phyloP scores from a whole-genome alignment of 2,888 invertebrate genomes.

The Helobdella robusta region DNA sequence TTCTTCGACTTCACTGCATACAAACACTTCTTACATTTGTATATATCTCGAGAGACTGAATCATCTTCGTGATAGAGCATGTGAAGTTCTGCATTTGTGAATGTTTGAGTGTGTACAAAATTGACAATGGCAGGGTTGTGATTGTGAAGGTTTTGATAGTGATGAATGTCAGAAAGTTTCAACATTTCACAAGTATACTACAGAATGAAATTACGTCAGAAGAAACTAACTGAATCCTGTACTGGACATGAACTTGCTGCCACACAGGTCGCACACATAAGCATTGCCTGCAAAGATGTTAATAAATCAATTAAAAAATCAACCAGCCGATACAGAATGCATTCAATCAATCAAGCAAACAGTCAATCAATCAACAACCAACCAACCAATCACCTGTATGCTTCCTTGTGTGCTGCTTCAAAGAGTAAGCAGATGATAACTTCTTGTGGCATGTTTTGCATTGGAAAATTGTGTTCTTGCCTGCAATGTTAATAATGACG shows the following conservation, averaged over 20 bases:
- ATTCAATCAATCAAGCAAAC: no score
- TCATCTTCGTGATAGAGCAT: constrained; percentile 19
- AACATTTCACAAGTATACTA: neutral
- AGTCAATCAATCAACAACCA: no score
- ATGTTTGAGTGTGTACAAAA: no score
- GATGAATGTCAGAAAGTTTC: no score
- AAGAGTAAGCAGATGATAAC: constrained; percentile 13
- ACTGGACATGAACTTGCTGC: constrained; percentile 7
- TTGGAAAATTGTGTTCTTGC: constrained; percentile 15
- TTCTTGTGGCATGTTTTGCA: constrained; percentile 15
- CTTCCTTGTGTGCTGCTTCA: constrained; percentile 8
- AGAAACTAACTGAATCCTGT: constrained; percentile 23
- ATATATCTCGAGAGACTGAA: neutral
- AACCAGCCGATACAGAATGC: no score
- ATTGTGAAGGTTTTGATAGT: no score
- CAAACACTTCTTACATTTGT: constrained; percentile 23
- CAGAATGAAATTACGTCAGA: no score
- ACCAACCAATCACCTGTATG: constrained; percentile 19
- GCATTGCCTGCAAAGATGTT: no score
- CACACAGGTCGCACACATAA: constrained; percentile 21
- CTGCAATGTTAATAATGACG: no score
- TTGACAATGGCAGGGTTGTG: no score
- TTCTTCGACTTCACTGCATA: constrained; percentile 16
- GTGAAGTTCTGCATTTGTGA: constrained; percentile 17
- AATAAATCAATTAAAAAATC: no score